phyloP scores from a whole-genome alignment of 2,797 vertebrate species.

The Poecilia velifera region DNA sequence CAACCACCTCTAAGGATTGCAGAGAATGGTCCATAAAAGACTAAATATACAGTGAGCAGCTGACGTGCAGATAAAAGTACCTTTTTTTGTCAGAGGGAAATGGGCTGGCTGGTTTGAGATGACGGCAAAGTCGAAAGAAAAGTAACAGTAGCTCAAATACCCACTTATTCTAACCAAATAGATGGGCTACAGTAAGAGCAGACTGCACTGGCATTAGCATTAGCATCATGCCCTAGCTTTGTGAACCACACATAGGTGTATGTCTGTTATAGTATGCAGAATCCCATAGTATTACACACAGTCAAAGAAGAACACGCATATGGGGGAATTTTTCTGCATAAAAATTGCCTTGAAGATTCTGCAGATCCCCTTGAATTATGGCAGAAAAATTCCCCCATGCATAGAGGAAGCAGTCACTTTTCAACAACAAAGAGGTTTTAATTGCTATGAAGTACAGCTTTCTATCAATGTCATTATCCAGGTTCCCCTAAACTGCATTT shows the following conservation, averaged over 20 bases:
- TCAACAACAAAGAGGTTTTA: neutral
- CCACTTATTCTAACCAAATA: neutral
- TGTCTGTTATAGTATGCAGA: neutral
- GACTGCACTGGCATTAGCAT: neutral
- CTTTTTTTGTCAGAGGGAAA: neutral
- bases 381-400: too few relatives aligned
- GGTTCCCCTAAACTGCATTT: slow-evolving; percentile 24
- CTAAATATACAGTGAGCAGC: neutral
- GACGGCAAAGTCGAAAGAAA: neutral
- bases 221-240: too few relatives aligned
- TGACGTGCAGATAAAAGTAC: neutral
- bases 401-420: neutral
- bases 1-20: neutral
- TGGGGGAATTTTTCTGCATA: too few relatives aligned
- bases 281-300: neutral
- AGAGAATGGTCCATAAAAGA: neutral
- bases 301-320: neutral
- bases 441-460: slow-evolving; percentile 15
- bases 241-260: neutral
- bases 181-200: neutral
- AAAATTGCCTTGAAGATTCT: too few relatives aligned
- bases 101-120: neutral
- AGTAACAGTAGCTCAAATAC: neutral
- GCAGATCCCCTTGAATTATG: too few relatives aligned
- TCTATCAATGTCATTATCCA: slow-evolving; percentile 24